These are phyloP conservation scores for Agonopterix subpropinquella DNA, from an alignment of 2,888 invertebrate genomes.

Conservation along the genomic window DNA sequence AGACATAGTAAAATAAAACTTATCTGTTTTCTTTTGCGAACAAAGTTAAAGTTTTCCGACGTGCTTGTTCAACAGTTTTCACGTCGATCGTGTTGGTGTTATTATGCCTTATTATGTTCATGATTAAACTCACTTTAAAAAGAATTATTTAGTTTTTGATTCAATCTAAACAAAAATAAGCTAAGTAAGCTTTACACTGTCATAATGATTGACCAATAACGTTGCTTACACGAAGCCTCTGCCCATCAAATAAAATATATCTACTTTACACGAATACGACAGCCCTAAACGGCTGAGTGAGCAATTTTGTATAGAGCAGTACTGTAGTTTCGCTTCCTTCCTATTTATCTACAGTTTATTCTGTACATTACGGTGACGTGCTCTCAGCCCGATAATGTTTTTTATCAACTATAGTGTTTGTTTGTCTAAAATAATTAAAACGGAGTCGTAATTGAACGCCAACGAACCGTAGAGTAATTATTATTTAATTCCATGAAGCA, in stretches of 20 bases:
- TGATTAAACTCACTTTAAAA: no score
- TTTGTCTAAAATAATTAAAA: slow-evolving; percentile 4
- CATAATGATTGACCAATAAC: no score
- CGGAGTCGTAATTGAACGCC: slow-evolving; percentile 3
- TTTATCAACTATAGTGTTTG: slow-evolving; percentile 21
- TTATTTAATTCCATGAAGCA: background rate
- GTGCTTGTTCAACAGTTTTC: background rate
- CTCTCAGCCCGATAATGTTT: slow-evolving; percentile 22
- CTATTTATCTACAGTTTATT: slow-evolving; percentile 27
- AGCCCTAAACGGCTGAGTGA: slow-evolving; percentile 23
- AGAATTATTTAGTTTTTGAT: no score
- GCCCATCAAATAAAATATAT: slow-evolving; percentile 5
- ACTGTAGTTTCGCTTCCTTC: slow-evolving; percentile 25
- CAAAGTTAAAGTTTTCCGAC: background rate
- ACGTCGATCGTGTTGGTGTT: no score
- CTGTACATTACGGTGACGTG: slow-evolving; percentile 15
- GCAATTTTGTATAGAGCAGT: slow-evolving; percentile 24
- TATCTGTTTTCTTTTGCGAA: background rate
- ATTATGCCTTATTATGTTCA: no score
- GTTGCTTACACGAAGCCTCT: background rate
- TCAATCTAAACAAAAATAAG: no score
- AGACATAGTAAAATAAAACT: background rate
- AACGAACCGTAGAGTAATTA: slow-evolving; percentile 2
- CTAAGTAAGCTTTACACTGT: no score
- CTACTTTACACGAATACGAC: slow-evolving; percentile 14